Evolutionary conservation across 2,888 invertebrate species (phyloP).

Genomic region (Thereva nobilitata): DNA sequence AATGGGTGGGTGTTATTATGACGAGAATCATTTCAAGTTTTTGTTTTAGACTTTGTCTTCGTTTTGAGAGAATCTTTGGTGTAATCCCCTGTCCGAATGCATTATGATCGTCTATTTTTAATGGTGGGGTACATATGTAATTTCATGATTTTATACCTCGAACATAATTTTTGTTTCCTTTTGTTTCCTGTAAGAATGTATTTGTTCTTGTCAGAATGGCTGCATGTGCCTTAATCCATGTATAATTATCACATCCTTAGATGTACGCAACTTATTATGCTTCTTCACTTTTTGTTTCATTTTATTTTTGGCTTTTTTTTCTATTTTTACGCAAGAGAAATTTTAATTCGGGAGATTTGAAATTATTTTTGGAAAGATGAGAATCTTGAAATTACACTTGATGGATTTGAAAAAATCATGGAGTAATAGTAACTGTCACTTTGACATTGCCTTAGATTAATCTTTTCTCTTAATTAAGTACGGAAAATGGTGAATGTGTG

Average conservation of each 20-base stretch:
- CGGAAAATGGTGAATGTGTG: no score
- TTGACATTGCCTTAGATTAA: conserved; percentile 24
- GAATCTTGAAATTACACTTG: neutral
- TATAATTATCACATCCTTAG: conserved; percentile 37
- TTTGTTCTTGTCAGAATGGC: conserved; percentile 58
- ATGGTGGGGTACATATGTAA: conserved; percentile 12
- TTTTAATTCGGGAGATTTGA: neutral
- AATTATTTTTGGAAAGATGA: neutral
- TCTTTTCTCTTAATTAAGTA: conserved; percentile 25
- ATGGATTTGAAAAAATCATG: conserved; percentile 10
- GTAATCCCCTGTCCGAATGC: no score
- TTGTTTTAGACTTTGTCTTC: no score
- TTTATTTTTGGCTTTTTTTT: neutral
- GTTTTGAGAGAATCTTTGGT: no score
- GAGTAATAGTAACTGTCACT: conserved; percentile 23
- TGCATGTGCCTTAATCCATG: conserved; percentile 51
- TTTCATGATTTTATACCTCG: neutral
- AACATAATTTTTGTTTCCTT: conserved; percentile 16
- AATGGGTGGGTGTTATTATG: no score
- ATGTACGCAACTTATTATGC: conserved; percentile 17
- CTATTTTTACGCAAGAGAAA: neutral
- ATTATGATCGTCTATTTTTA: neutral
- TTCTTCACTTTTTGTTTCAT: conserved; percentile 6
- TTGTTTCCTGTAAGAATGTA: conserved; percentile 44
- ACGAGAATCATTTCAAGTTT: no score